These are phyloP conservation scores for Euwallacea fornicatus DNA, from an alignment of 1,140 invertebrate species.

Conservation along the genomic window DNA sequence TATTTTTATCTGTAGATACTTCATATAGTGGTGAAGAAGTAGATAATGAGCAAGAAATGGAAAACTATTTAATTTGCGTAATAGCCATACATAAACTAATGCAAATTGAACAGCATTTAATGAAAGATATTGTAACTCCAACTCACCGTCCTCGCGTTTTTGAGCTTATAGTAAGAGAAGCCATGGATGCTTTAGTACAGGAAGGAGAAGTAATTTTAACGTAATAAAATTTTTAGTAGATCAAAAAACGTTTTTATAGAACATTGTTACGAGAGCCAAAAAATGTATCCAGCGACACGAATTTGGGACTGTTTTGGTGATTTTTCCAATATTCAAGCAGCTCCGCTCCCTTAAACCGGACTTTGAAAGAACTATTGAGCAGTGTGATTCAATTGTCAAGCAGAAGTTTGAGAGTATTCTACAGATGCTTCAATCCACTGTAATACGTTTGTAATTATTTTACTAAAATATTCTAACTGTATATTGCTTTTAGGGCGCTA, in stretches of 20 bases:
- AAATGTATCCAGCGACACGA: conserved; percentile 79
- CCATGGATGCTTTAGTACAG: conserved; percentile 80
- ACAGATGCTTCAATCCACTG: conserved; percentile 73
- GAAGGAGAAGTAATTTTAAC: conserved; percentile 72
- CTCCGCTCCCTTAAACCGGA: conserved; percentile 79
- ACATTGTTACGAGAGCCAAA: conserved; percentile 75
- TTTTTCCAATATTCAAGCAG: conserved; percentile 86
- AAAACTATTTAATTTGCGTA: conserved; percentile 82
- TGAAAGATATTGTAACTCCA: conserved; percentile 81
- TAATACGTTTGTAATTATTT: conserved; percentile 49
- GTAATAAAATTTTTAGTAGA: neutral
- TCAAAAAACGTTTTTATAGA: conserved; percentile 54
- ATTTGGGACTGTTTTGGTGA: conserved; percentile 78
- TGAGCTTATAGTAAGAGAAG: conserved; percentile 80
- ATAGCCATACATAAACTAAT: conserved; percentile 86
- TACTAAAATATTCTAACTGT: conserved; percentile 5
- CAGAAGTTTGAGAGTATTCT: conserved; percentile 74
- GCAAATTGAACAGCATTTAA: conserved; percentile 80
- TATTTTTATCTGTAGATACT: conserved; percentile 44
- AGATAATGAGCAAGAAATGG: conserved; percentile 81
- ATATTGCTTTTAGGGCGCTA: conserved; percentile 66
- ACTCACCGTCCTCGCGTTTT: conserved; percentile 81
- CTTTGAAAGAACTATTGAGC: conserved; percentile 77
- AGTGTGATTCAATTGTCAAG: conserved; percentile 69
- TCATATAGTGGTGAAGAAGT: conserved; percentile 62